Percentiles rank a stretch among this genome's conserved stretches.
Evolutionary conservation across 2,888 invertebrate genomes (phyloP).

Genomic region (Spilosoma lubricipeda): DNA sequence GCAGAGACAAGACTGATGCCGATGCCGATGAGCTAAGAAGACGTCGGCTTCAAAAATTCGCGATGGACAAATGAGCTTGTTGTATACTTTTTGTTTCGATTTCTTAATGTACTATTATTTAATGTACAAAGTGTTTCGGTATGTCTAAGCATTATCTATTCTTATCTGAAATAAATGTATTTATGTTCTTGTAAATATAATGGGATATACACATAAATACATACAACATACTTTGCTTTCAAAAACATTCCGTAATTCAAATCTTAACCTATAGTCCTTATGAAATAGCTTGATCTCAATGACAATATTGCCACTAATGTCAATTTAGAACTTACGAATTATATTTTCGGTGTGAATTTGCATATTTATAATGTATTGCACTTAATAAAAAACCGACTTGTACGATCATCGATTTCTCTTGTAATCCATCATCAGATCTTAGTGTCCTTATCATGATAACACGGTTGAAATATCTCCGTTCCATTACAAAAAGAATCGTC

Average conservation of each 20-base stretch:
- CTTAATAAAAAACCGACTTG: too few species aligned
- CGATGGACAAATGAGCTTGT: conserved; percentile 78
- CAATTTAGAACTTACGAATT: too few species aligned
- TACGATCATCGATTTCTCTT: too few species aligned
- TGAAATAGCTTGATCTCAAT: too few species aligned
- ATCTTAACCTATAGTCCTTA: background rate
- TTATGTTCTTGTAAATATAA: conserved; percentile 86
- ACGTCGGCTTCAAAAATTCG: conserved; percentile 92
- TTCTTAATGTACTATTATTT: conserved; percentile 76
- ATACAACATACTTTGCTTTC: conserved; percentile 64
- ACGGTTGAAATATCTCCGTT: too few species aligned
- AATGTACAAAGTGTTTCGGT: conserved; percentile 84
- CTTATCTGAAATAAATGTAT: conserved; percentile 79
- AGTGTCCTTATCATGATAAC: too few species aligned
- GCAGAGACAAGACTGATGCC: conserved; percentile 78
- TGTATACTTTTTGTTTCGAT: conserved; percentile 67
- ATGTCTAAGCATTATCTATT: conserved; percentile 83
- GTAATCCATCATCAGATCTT: too few species aligned
- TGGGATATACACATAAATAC: conserved; percentile 84
- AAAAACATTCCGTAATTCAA: conserved; percentile 19
- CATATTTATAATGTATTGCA: too few species aligned
- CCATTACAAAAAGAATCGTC: too few species aligned
- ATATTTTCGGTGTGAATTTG: too few species aligned
- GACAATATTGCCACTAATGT: too few species aligned
- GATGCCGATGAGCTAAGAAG: conserved; percentile 90